Base-by-base conservation (phyloP, 2,113 vertebrate species). In the Dinomys branickii region DNA sequence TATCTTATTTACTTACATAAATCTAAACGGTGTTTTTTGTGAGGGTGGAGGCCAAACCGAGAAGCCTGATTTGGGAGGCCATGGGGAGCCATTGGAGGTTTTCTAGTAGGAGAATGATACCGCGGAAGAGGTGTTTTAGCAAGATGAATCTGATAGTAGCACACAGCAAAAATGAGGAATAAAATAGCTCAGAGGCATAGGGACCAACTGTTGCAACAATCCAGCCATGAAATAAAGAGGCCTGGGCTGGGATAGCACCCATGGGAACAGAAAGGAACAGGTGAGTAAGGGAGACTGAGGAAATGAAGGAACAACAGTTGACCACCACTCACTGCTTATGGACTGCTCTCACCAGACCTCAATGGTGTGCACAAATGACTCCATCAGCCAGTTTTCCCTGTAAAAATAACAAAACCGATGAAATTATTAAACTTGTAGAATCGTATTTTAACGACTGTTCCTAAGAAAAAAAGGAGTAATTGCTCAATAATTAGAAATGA, bases 171-270 rank as follows among this genome's bases (percentile, higher is more conserved):
- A 86, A 84, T 41, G 85, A 92, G 95, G 73, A 92, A 47, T 65
- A 78, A 95, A 97, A 94, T 16, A 95, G 88, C 82, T 91, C 88
- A 35, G 97, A 89, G 94, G 71, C 86, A 14, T 1, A 9, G 91
- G 85, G 88, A 78, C 88, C 75, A 73, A 95, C 71, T 59, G 67
- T 80, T 94, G 54, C 54, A 83, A 83, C 19, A 65, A 96, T 24
- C 67, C 75, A 75, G 96, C 35, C 47, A 38, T 87, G 90, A 95
- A 93, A 73, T 86, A 80, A 90, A 91, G 50, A 90, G 73, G 54
- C 38, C 81, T 56, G 35, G 52, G 14, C 87, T 69, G 33, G 78
- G 73, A 52, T 33, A n/a, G 58, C 0, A 12, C 90, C 80, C 6
- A 13, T 20, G 44, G 90, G 59, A 54, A 28, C 1, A 52, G 78